Evolutionary conservation across 2,888 invertebrate species (phyloP), one percentile per base, ranked within the genome.

Genomic region (Congeria kusceri): DNA sequence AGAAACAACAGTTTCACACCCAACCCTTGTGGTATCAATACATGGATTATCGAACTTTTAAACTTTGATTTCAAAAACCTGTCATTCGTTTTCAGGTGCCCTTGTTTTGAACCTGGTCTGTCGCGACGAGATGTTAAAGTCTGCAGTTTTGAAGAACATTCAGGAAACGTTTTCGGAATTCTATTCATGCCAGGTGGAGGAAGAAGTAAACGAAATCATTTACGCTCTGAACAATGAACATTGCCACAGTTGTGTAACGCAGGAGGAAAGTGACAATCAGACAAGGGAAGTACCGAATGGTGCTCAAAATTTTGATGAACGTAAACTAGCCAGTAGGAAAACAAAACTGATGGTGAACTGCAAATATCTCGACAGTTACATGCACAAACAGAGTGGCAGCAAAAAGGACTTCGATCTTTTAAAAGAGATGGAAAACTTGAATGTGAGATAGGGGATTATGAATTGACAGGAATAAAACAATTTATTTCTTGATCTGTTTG

Each of bases 91-190:
- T 69, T 13, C 87, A 96, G 96, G 97, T 57, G 93, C 97, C 23
- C 96, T 98, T 90, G 95, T 98, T 67, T 93, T 98, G 20, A 98
- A 98, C 94, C 94, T 98, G 59, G 98, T 97, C 0, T 96, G 98
- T 86, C 95, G 98, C 53, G 96, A 98, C 93, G 94, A 95, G 56
- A 92, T 93, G 0, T 94, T 98, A 0, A 95, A 96, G 61, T 94
- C 95, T 3, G 93, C 95, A n/a, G 95, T 96, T 20, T 95, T n/a
- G n/a, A n/a, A 68, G 7, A 84, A 84, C 56, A 68, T 93, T 25
- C 83, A 87, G 47, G 92, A 93, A 0, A 94, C 95, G 39, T 98
- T 98, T 92, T 94, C 94, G n/a, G 95, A 95, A 18, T 93, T 97
- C n/a, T 95, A 95, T 58, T 95, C 95, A 1, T 96, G 96, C 66